Percentiles rank a stretch among this genome's conserved stretches.
Conservation (phyloP, 2,797 vertebrate species). For the Spondyliosoma cantharus region DNA sequence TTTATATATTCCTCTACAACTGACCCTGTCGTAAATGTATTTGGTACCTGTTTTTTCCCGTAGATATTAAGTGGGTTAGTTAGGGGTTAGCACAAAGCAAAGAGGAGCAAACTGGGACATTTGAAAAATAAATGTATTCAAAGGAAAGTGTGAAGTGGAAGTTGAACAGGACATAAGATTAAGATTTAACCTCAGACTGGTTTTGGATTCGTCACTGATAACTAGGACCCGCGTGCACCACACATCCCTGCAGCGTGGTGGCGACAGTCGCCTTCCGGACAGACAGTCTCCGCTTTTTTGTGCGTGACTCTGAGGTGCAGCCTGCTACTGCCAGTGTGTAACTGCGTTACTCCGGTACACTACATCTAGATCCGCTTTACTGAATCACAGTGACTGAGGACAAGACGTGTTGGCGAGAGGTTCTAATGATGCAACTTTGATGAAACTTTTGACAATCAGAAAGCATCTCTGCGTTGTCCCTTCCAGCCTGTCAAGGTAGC, state of each 20-base stretch:
- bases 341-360: not conserved
- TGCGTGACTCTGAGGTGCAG: not conserved
- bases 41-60: not conserved
- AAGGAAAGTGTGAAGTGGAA: not conserved
- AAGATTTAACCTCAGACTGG: not conserved
- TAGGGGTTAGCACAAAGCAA: not conserved
- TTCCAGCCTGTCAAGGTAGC: constrained; percentile 10
- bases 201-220: not conserved
- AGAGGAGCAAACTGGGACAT: not conserved
- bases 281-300: too few relatives aligned
- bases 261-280: constrained; percentile 22
- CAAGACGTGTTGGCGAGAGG: not conserved
- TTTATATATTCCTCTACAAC: not conserved
- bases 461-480: not conserved
- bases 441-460: not conserved
- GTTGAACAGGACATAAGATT: not conserved
- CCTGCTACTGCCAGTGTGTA: constrained; percentile 10
- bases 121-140: too few relatives aligned
- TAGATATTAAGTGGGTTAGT: not conserved
- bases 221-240: not conserved
- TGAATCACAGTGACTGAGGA: not conserved
- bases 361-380: fast-evolving
- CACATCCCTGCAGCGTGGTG: constrained; percentile 39
- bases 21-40: not conserved
- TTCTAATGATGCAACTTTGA: too few relatives aligned